Conservation (phyloP, 2,888 invertebrate species). For the Monochamus alternatus region DNA sequence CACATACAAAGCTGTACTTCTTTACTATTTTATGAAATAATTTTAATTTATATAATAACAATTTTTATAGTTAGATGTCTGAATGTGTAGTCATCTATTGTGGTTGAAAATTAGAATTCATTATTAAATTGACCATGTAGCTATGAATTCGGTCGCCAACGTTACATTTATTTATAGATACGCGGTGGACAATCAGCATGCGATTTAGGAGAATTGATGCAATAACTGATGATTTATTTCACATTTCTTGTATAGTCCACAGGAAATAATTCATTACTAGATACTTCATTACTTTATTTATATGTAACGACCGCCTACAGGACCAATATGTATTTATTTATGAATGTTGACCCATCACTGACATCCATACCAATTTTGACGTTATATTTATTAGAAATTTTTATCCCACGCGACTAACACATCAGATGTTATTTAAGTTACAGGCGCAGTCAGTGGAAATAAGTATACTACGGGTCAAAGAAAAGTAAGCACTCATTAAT, state of each 20-base stretch:
- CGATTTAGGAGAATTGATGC: not conserved
- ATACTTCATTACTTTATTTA: conserved; percentile 15
- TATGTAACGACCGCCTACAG: conserved; percentile 6
- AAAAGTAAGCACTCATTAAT: too few species aligned
- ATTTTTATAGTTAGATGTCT: too few species aligned
- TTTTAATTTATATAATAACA: too few species aligned
- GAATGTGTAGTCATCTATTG: too few species aligned
- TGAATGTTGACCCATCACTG: conserved; percentile 12
- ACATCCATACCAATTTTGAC: conserved; percentile 14
- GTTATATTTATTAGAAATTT: conserved; percentile 20
- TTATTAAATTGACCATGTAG: too few species aligned
- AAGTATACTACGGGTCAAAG: too few species aligned
- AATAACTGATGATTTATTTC: conserved; percentile 18
- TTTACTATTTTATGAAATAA: too few species aligned
- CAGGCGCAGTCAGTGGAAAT: too few species aligned
- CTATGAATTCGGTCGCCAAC: too few species aligned
- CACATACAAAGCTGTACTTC: too few species aligned
- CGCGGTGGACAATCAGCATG: not conserved
- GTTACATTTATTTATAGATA: not conserved
- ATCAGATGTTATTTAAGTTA: not conserved
- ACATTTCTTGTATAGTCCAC: conserved; percentile 5
- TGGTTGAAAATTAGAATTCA: too few species aligned
- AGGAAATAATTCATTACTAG: conserved; percentile 3
- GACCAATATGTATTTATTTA: conserved; percentile 18
- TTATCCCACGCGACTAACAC: not conserved